Conservation (phyloP, 2,888 invertebrate species). For the Agriopis leucophaearia region DNA sequence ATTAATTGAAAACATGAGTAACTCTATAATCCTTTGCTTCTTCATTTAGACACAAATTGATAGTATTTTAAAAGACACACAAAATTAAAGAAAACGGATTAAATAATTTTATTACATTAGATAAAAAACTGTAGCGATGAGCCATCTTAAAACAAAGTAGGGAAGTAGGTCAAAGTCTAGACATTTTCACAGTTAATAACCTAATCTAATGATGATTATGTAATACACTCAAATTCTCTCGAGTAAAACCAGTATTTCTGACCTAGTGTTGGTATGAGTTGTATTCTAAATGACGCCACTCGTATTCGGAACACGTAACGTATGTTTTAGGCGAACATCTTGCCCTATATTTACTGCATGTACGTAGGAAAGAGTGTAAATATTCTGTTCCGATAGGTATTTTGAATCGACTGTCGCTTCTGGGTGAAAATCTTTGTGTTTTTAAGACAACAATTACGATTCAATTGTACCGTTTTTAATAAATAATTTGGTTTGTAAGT, state of each 20-base stretch:
- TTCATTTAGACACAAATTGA: too few species aligned
- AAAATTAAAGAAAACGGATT: background rate
- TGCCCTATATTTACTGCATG: conserved; percentile 56
- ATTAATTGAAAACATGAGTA: too few species aligned
- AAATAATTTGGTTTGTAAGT: too few species aligned
- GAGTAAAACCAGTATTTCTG: conserved; percentile 21
- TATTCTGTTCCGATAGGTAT: conserved; percentile 29
- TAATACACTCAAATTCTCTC: background rate
- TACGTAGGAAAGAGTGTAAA: conserved; percentile 36
- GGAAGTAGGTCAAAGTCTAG: conserved; percentile 16
- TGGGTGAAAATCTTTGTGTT: conserved; percentile 14
- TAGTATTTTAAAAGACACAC: background rate
- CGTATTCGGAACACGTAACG: conserved; percentile 72
- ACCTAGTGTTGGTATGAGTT: conserved; percentile 43
- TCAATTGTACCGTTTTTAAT: too few species aligned
- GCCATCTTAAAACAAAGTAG: background rate
- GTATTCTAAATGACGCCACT: conserved; percentile 42
- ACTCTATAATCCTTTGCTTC: background rate
- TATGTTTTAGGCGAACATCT: conserved; percentile 70
- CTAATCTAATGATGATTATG: conserved; percentile 1
- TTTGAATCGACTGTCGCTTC: conserved; percentile 22
- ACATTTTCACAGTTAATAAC: conserved; percentile 1
- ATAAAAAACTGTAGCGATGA: background rate
- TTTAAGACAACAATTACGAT: background rate
- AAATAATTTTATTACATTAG: background rate